Evolutionary conservation across 2,113 vertebrate species (phyloP).

Genomic region (Passer montanus): DNA sequence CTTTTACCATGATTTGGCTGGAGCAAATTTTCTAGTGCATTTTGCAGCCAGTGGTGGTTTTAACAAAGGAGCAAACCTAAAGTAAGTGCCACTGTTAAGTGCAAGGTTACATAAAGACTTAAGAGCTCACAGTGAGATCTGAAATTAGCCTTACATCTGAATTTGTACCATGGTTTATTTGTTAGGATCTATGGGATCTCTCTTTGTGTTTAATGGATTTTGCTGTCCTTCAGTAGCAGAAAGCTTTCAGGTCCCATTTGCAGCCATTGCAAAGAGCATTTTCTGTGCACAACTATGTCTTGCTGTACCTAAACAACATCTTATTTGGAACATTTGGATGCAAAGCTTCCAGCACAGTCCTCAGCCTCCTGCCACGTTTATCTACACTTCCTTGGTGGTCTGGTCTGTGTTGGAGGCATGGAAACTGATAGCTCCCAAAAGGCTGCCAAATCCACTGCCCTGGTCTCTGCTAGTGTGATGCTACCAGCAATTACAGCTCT

Average conservation of each 20-base stretch:
- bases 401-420: background rate
- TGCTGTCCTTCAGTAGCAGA: background rate
- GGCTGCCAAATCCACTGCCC: slow-evolving; percentile 38
- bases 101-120: background rate
- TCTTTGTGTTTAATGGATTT: background rate
- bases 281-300: background rate
- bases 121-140: background rate
- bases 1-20: background rate
- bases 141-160: background rate
- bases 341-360: slow-evolving; percentile 11
- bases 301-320: background rate
- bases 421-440: slow-evolving; percentile 6
- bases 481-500: background rate
- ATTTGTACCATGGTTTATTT: background rate
- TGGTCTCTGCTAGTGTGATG: background rate
- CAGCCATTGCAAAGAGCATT: background rate
- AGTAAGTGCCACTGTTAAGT: background rate
- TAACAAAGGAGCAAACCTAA: background rate
- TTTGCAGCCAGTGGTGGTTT: background rate
- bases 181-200: background rate
- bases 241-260: background rate
- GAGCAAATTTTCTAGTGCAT: background rate
- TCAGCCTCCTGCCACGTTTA: slow-evolving; percentile 45
- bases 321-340: background rate
- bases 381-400: slow-evolving; percentile 54